A percentile compares a stretch with the other conserved stretches of the same genome.
Evolutionary conservation across 2,113 vertebrate genomes (phyloP).

Genomic region (Glaucomys volans): DNA sequence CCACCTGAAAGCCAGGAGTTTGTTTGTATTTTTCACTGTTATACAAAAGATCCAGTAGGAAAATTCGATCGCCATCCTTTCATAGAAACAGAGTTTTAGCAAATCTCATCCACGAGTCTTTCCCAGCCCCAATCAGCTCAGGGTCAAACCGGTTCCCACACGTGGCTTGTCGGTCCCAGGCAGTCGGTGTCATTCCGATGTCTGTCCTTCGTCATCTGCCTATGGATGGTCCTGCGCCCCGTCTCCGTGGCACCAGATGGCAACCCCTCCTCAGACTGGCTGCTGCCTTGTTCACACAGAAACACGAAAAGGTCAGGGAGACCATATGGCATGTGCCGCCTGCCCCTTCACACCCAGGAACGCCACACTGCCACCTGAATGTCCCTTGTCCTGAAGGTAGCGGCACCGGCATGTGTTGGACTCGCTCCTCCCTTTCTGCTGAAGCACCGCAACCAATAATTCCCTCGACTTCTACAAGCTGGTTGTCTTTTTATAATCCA

Average conservation of each 20-base stretch:
- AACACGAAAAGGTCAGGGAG: slow-evolving; percentile 81
- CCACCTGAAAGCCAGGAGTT: slow-evolving; percentile 18
- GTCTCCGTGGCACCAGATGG: slow-evolving; percentile 80
- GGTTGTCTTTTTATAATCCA: neutral
- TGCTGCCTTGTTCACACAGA: slow-evolving; percentile 70
- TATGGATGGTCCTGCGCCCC: slow-evolving; percentile 69
- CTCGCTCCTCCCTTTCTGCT: neutral
- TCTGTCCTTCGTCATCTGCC: slow-evolving; percentile 74
- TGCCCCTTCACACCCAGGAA: slow-evolving; percentile 73
- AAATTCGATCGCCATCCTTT: slow-evolving; percentile 20
- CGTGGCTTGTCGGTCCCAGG: slow-evolving; percentile 7
- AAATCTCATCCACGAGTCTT: slow-evolving; percentile 46
- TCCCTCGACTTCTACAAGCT: rapidly evolving
- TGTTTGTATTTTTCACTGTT: slow-evolving; percentile 70
- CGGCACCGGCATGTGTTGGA: slow-evolving; percentile 7
- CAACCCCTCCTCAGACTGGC: slow-evolving; percentile 61
- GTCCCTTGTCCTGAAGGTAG: slow-evolving; percentile 51
- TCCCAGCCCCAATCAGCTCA: slow-evolving; percentile 43
- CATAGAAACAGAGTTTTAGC: slow-evolving; percentile 50
- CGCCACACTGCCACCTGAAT: slow-evolving; percentile 74
- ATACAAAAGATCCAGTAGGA: slow-evolving; percentile 65
- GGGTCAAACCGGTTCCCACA: neutral
- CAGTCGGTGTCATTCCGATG: slow-evolving; percentile 63
- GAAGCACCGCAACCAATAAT: neutral
- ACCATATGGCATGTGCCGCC: slow-evolving; percentile 73